phyloP scores from a whole-genome alignment of 2,113 vertebrate species.

The Halcyon malimbica region DNA sequence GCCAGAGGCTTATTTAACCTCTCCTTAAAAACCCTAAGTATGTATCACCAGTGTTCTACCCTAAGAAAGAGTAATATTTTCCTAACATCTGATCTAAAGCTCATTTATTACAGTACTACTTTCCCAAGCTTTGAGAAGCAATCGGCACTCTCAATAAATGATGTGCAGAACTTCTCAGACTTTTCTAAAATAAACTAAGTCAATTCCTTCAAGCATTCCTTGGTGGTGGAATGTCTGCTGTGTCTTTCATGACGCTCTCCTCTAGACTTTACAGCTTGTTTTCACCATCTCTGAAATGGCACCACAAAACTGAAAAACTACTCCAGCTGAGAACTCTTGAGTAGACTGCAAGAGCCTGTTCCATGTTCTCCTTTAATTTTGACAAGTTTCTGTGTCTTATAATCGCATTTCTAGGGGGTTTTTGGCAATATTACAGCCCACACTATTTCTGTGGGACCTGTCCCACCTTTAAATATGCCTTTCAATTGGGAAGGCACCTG shows the following conservation, averaged over 20 bases:
- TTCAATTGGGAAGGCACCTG: not conserved
- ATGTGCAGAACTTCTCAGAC: not conserved
- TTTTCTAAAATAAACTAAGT: not conserved
- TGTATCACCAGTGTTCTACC: rapidly evolving
- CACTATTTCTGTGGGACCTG: not conserved
- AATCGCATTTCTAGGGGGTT: not conserved
- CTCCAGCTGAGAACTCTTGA: not conserved
- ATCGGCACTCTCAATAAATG: not conserved
- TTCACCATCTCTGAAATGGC: not conserved
- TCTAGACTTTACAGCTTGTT: not conserved
- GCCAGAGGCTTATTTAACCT: not conserved
- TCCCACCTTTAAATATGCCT: not conserved
- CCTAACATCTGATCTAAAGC: not conserved
- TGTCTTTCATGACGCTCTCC: not conserved
- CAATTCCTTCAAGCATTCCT: not conserved
- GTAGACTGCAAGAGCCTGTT: not conserved
- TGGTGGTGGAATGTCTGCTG: not conserved
- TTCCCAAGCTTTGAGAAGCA: not conserved
- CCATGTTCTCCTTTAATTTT: not conserved
- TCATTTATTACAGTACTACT: not conserved
- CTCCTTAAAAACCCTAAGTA: not conserved
- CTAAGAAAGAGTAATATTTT: not conserved
- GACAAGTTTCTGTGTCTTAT: not conserved
- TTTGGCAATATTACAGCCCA: not conserved
- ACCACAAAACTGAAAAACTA: not conserved